phyloP scores from a whole-genome alignment of 1,140 invertebrate genomes.

The Cotesia glomerata region DNA sequence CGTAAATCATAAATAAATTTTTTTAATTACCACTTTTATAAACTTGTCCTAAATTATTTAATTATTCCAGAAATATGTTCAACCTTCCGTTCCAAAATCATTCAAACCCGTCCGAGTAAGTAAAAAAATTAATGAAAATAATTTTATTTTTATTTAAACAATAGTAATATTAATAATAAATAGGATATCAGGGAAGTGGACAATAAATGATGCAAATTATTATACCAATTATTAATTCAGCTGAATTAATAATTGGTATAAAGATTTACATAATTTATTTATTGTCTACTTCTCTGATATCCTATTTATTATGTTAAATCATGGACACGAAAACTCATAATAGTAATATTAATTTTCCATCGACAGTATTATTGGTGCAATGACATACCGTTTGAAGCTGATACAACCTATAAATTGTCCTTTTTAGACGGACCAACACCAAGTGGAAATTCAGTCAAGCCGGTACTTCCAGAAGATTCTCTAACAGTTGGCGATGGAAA shows the following conservation, averaged over 20 bases:
- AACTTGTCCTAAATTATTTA: neutral
- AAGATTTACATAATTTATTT: too few relatives aligned
- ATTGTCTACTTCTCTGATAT: too few relatives aligned
- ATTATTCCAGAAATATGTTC: constrained; percentile 62
- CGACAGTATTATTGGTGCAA: constrained; percentile 61
- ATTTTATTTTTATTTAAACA: neutral
- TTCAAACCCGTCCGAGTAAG: constrained; percentile 59
- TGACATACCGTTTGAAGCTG: constrained; percentile 62
- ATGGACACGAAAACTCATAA: too few relatives aligned
- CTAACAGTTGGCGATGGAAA: constrained; percentile 40
- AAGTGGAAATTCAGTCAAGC: constrained; percentile 24
- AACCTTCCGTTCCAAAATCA: constrained; percentile 66
- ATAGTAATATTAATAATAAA: too few relatives aligned
- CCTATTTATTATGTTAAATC: too few relatives aligned
- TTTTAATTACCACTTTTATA: neutral
- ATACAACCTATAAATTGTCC: constrained; percentile 68
- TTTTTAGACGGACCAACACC: constrained; percentile 61
- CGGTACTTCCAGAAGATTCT: constrained; percentile 40
- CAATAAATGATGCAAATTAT: too few relatives aligned
- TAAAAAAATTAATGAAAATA: neutral
- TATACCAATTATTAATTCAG: constrained; percentile 6
- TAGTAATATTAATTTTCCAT: neutral
- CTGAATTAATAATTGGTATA: constrained; percentile 13
- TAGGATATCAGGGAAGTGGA: too few relatives aligned
- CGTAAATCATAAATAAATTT: constrained; percentile 34